phyloP scores from a whole-genome alignment of 2,113 vertebrate species.

The Marmota monax region DNA sequence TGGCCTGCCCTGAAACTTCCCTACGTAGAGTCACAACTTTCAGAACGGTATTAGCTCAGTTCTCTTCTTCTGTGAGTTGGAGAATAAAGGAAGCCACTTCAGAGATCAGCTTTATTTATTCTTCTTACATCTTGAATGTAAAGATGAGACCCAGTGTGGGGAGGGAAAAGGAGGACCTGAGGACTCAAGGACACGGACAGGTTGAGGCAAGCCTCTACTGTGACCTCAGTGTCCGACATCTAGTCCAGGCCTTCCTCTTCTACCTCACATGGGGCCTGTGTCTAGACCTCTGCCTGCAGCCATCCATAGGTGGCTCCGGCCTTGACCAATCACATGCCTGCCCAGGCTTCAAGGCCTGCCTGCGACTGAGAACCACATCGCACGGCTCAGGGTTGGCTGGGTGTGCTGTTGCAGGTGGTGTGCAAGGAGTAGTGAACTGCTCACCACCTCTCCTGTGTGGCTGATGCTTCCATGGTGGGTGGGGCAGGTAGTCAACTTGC shows the following conservation, averaged over 20 bases:
- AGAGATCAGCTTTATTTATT: not conserved
- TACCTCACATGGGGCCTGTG: not conserved
- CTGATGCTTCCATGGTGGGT: accelerated
- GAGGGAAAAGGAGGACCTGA: not conserved
- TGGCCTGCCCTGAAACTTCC: accelerated
- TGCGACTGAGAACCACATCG: not conserved
- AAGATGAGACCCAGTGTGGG: not conserved
- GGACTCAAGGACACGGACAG: not conserved
- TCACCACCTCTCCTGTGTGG: not conserved
- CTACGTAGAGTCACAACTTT: not conserved
- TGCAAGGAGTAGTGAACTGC: not conserved
- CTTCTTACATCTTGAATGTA: not conserved
- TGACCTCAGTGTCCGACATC: not conserved
- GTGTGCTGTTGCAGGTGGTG: not conserved
- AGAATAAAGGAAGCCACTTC: not conserved
- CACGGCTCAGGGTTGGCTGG: not conserved
- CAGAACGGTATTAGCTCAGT: not conserved
- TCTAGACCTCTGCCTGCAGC: not conserved
- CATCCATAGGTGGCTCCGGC: accelerated
- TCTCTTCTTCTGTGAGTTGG: not conserved
- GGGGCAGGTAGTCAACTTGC: not conserved
- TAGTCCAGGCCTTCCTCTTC: not conserved
- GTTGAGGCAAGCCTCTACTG: not conserved
- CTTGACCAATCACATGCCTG: accelerated
- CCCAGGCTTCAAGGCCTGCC: not conserved